Base-by-base conservation (phyloP, 1,140 invertebrate genomes). In the Hypothenemus hampei region DNA sequence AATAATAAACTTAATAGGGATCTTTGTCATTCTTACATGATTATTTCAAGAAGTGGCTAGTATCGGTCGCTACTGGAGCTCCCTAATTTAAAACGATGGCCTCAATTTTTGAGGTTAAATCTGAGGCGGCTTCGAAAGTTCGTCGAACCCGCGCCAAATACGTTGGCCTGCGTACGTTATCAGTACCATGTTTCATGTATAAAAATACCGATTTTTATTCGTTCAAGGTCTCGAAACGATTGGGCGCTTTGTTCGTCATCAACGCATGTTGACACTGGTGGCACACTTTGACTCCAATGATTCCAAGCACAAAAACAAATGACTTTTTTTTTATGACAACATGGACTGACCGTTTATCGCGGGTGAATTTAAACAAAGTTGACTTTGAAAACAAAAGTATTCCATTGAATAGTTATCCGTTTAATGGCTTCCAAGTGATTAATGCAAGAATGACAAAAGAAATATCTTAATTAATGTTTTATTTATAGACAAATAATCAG, bases 51-150 rank as follows among this genome's bases (percentile, higher is more conserved):
- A 29, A 6, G n/a, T n/a, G 26, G 6, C 26, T n/a, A 29, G 36
- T 37, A 16, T 11, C 36, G 16, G 40, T 43, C 23, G 21, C 5
- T 40, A 41, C 51, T 44, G 26, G 24, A 46, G 18, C 18, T 45
- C 29, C 19, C 51, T 31, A 56, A 48, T 47, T 22, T n/a, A 11
- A 23, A 56, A 15, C 36, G 18, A 57, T 61, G 66, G 65, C 65
- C 66, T 68, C 66, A 68, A 68, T 68, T 67, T 66, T 68, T 67
- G 64, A 67, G 65, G 66, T 67, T 65, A 66, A 58, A 63, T 50
- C 56, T 53, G 54, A 48, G 54, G 45, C 54, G 44, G 54, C 47
- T 48, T 41, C 13, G 37, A 52, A 23, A 40, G 64, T 53, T 64
- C 63, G 55, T 64, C 61, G 59, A 68, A 65, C 65, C 26, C 29